Evolutionary conservation across 2,797 vertebrate species (phyloP).

Genomic region (Jordanella pulchra): DNA sequence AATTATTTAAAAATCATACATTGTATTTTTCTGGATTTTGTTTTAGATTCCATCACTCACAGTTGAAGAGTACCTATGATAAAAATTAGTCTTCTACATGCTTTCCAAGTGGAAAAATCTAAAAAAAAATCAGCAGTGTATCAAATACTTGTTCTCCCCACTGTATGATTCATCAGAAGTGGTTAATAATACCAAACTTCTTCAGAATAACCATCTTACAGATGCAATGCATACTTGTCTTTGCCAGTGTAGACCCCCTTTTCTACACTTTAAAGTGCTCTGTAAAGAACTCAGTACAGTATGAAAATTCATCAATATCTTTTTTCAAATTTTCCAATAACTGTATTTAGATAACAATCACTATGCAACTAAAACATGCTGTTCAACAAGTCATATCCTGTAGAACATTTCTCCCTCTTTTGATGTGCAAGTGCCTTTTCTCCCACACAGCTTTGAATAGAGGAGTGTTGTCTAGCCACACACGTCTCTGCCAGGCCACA

Average conservation of each 20-base stretch:
- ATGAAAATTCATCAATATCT: background rate
- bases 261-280: background rate
- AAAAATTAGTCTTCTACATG: too few relatives aligned
- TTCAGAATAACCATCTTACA: background rate
- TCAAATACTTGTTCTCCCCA: too few relatives aligned
- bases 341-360: background rate
- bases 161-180: too few relatives aligned
- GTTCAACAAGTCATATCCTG: constrained; percentile 50
- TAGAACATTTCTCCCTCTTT: constrained; percentile 22
- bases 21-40: too few relatives aligned
- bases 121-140: too few relatives aligned
- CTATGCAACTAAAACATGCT: constrained; percentile 39
- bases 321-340: too few relatives aligned
- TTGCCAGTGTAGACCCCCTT: background rate
- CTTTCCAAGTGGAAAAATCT: too few relatives aligned
- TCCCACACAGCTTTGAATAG: constrained; percentile 57
- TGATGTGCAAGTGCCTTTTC: constrained; percentile 51
- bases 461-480: constrained; percentile 63
- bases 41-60: too few relatives aligned
- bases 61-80: too few relatives aligned
- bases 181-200: background rate
- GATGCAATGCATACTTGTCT: background rate
- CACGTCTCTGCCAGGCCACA: constrained; percentile 55
- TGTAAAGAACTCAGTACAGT: background rate
- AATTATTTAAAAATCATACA: too few relatives aligned